phyloP scores from a whole-genome alignment of 2,113 vertebrate species.

The Eubucco bourcierii region DNA sequence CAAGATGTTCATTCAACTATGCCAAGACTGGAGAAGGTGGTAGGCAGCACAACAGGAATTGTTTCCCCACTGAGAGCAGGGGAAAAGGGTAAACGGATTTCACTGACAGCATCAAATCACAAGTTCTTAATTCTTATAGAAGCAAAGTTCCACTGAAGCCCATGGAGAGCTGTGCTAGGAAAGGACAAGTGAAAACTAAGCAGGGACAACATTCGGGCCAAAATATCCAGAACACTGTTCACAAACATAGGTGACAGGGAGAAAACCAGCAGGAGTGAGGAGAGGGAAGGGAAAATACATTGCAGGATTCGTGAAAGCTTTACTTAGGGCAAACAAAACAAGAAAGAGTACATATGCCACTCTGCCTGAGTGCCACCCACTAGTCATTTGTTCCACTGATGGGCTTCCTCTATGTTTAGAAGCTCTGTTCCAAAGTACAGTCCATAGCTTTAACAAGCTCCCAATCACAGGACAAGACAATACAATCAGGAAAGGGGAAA shows the following conservation, averaged over 20 bases:
- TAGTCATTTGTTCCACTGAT: constrained; percentile 43
- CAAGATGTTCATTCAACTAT: not conserved
- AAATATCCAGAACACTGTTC: not conserved
- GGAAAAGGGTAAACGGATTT: not conserved
- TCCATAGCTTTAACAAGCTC: constrained; percentile 11
- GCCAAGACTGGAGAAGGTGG: not conserved
- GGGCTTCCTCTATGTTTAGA: constrained; percentile 51
- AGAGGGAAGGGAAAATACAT: constrained; percentile 20
- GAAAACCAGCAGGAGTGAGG: constrained; percentile 1
- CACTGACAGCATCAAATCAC: not conserved
- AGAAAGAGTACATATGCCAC: constrained; percentile 51
- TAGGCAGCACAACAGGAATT: not conserved
- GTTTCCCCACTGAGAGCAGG: not conserved
- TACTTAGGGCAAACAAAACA: constrained; percentile 27
- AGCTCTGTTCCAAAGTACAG: constrained; percentile 27
- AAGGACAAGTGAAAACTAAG: not conserved
- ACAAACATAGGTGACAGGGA: constrained; percentile 21
- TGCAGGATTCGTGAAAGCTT: not conserved
- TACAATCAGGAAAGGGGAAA: not conserved
- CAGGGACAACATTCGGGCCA: not conserved
- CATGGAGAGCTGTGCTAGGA: not conserved
- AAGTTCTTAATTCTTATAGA: not conserved
- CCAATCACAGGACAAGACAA: not conserved
- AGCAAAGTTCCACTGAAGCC: not conserved
- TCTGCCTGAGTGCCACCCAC: constrained; percentile 56